phyloP scores from a whole-genome alignment of 2,888 invertebrate species.

The Entomobrya proxima region DNA sequence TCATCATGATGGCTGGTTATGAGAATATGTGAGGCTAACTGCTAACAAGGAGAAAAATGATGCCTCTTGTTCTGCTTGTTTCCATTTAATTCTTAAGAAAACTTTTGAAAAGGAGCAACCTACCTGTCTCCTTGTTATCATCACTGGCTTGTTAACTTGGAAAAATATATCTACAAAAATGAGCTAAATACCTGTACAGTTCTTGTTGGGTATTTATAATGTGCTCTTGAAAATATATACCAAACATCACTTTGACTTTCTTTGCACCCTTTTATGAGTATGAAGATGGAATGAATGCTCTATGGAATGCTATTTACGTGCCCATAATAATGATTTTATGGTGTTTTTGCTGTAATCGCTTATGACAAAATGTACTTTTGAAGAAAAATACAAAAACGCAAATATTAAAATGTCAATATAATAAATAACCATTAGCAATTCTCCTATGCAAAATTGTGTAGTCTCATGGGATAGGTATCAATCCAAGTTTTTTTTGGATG shows the following conservation, averaged over 20 bases:
- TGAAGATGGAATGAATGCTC: background rate
- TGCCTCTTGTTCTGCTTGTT: slow-evolving; percentile 38
- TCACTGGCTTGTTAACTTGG: slow-evolving; percentile 48
- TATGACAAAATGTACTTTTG: no score
- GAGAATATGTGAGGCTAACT: slow-evolving; percentile 54
- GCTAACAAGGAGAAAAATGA: slow-evolving; percentile 66
- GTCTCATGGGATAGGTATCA: no score
- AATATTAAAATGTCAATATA: no score
- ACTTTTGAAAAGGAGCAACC: slow-evolving; percentile 33
- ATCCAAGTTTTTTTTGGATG: no score
- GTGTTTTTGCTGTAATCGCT: no score
- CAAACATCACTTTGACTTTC: background rate
- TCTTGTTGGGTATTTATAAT: background rate
- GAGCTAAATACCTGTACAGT: slow-evolving; percentile 48
- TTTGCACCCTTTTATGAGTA: background rate
- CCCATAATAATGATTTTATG: background rate
- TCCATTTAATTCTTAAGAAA: background rate
- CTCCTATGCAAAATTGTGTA: no score
- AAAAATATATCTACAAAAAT: slow-evolving; percentile 47
- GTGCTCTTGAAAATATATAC: background rate
- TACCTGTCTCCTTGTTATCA: slow-evolving; percentile 52
- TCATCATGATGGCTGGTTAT: slow-evolving; percentile 37
- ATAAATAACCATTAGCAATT: no score
- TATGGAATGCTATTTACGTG: no score
- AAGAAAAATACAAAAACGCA: no score